Conservation (phyloP, 2,113 vertebrate genomes). For the Mastomys natalensis region DNA sequence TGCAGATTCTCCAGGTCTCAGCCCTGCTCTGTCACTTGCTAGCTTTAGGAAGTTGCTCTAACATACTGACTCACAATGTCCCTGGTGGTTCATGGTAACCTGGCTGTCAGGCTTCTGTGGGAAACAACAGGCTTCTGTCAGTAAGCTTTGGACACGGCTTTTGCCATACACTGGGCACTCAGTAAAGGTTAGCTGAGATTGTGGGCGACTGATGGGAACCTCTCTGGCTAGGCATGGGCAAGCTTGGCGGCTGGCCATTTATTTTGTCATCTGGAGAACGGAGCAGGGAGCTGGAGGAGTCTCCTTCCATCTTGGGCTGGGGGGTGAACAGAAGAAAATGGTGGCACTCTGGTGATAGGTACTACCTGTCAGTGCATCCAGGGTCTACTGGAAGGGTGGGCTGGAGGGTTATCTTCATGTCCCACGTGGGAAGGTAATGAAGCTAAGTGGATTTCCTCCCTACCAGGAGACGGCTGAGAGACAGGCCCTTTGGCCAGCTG, state of each 20-base stretch:
- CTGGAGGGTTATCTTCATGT: not conserved
- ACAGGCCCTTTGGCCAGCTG: slow-evolving; percentile 59
- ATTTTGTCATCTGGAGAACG: not conserved
- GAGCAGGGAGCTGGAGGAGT: not conserved
- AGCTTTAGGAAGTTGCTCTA: not conserved
- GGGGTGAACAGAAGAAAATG: not conserved
- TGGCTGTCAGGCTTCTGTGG: not conserved
- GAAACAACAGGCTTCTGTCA: rapidly evolving
- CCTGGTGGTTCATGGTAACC: not conserved
- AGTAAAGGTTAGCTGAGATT: not conserved
- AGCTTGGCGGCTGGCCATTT: not conserved
- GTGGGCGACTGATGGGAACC: not conserved
- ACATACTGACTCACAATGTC: not conserved
- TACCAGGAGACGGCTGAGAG: slow-evolving; percentile 31
- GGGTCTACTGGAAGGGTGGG: not conserved
- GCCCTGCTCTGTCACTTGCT: not conserved
- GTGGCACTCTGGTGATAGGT: rapidly evolving
- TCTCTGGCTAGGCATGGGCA: not conserved
- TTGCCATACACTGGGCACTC: not conserved
- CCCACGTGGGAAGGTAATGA: not conserved
- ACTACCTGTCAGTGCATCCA: not conserved
- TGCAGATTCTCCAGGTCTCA: too few species aligned
- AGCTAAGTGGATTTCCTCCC: slow-evolving; percentile 60
- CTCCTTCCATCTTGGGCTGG: not conserved
- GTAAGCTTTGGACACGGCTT: rapidly evolving